Conservation (phyloP, 1,140 invertebrate genomes). For the Carposina sasakii region DNA sequence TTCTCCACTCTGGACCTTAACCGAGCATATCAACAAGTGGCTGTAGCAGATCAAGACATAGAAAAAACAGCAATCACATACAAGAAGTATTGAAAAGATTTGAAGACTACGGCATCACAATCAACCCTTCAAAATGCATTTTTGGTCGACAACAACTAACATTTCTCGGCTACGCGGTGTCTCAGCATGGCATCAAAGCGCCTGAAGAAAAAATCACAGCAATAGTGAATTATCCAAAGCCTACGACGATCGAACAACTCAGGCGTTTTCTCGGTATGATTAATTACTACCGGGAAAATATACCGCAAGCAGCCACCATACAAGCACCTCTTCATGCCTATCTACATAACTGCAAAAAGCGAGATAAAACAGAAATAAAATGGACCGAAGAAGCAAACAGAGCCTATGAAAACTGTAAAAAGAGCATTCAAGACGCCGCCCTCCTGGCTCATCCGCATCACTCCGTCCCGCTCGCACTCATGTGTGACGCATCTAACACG, state of each 20-base stretch:
- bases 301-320: slow-evolving; percentile 11
- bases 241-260: slow-evolving; percentile 9
- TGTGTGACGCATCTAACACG: no score
- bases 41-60: slow-evolving; percentile 38
- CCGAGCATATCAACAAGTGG: slow-evolving; percentile 62
- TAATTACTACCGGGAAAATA: slow-evolving; percentile 14
- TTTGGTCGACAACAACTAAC: slow-evolving; percentile 13
- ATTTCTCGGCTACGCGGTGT: slow-evolving; percentile 42
- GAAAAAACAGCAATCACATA: slow-evolving; percentile 45
- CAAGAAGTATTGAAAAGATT: slow-evolving; percentile 25
- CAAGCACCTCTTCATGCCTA: slow-evolving; percentile 7
- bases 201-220: slow-evolving; percentile 24
- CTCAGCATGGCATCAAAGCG: slow-evolving; percentile 35
- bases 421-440: slow-evolving; percentile 26
- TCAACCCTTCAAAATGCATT: slow-evolving; percentile 40
- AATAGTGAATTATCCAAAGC: slow-evolving; percentile 3
- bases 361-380: slow-evolving; percentile 10
- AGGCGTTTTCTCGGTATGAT: slow-evolving; percentile 19
- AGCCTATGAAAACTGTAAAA: slow-evolving; percentile 22
- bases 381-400: slow-evolving; percentile 6
- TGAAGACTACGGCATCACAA: slow-evolving; percentile 24
- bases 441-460: not conserved
- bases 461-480: no score
- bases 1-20: slow-evolving; percentile 64
- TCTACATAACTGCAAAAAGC: slow-evolving; percentile 9